Percentiles rank a stretch among this genome's conserved stretches.
Conservation (phyloP, 2,888 invertebrate species). For the Parasteatoda lunata region DNA sequence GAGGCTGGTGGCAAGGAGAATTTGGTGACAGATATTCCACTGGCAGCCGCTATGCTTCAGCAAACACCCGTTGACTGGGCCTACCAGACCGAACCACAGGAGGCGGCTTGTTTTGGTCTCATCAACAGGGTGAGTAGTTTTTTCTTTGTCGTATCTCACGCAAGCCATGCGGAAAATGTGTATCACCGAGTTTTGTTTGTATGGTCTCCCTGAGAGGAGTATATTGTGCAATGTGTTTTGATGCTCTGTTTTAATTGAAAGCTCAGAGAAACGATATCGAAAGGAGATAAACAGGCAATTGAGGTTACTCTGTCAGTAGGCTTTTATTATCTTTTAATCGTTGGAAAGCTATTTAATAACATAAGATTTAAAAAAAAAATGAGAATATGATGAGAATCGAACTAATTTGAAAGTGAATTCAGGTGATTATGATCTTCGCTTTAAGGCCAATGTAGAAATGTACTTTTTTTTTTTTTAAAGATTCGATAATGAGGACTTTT, state of each 20-base stretch:
- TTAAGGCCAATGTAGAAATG: no score
- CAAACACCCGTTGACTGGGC: slow-evolving; percentile 84
- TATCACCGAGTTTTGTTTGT: not conserved
- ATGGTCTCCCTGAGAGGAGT: not conserved
- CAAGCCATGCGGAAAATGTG: not conserved
- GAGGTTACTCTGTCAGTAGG: not conserved
- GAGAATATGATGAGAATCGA: no score
- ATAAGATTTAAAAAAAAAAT: no score
- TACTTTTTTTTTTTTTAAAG: no score
- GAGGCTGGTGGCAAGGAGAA: slow-evolving; percentile 72
- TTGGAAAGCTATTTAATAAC: no score
- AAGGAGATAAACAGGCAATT: not conserved
- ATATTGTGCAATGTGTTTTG: not conserved
- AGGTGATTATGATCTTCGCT: no score
- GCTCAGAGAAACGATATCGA: not conserved
- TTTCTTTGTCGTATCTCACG: not conserved
- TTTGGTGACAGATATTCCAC: slow-evolving; percentile 71
- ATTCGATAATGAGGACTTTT: no score
- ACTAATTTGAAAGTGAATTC: no score
- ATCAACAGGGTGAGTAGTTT: slow-evolving; percentile 63
- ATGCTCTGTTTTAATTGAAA: not conserved
- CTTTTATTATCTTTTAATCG: not conserved
- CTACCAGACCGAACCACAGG: slow-evolving; percentile 91
- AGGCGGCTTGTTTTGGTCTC: slow-evolving; percentile 71
- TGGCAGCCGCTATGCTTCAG: slow-evolving; percentile 71